Base-by-base conservation (phyloP, 1,140 invertebrate genomes). In the Drosophila trapezifrons region DNA sequence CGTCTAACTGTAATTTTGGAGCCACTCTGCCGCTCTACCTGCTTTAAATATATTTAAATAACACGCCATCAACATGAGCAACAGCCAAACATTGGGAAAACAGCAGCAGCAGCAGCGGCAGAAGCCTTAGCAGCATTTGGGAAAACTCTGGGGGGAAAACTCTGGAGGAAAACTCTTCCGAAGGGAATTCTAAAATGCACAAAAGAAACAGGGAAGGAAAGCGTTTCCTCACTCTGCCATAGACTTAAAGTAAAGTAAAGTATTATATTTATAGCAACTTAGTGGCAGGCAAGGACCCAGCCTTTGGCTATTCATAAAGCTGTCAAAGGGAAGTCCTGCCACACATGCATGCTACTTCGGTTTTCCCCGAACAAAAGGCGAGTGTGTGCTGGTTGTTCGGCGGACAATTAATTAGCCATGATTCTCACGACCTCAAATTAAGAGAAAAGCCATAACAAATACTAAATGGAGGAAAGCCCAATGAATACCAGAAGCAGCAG, bases 401-500 rank as follows among this genome's bases (percentile, higher is more conserved):
- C 65, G 83, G 80, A 78, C 89, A 90, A 90, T 90, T 90, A 90
- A 90, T 90, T 90, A 90, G 83, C 83, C 80, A 90, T 89, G 89
- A 90, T 90, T 90, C 89, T 90, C 89, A 90, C 89, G 89, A 90
- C 89, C 87, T 90, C 83, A 90, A 85, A 90, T 90, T 90, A 87
- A 90, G 80, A 87, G 83, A 77, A 87, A 87, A 87, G 84, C 84
- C 77, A 89, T 89, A 80, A 80, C 84, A 89, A 89, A 87, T 89
- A 89, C 79, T 80, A 87, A 89, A 87, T 83, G 57, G 77, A 82
- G 64, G 58, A 69, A 78, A 78, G 63, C 76, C 32, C 54, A 2
- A 15, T 52, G 49, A 74, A 66, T 59, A 67, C 37, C 49, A 62
- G 58, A 29, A 59, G 70, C 22, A 55, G 29, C 27, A 38, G 40